Evolutionary conservation across 1,140 invertebrate species (phyloP), one percentile per base, ranked within the genome.

Genomic region (Temnothorax longispinosus): DNA sequence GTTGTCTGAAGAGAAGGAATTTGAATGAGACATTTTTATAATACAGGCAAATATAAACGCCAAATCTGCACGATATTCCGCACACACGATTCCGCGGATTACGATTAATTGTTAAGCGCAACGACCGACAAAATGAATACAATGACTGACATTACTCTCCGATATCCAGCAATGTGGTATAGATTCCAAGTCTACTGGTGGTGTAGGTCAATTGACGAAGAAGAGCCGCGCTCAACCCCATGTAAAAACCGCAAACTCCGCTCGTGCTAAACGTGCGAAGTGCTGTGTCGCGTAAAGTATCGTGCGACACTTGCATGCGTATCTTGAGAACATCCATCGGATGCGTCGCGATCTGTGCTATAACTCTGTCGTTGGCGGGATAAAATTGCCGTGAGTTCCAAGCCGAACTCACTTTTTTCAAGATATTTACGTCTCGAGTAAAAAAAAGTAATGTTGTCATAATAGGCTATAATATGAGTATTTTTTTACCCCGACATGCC

Each of bases 151-250:
- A 84, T 89, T 71, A 92, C 88, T 74, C 27, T 10, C 13, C 44
- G 0, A 87, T 32, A 21, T 97, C 97, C 88, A 97, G 96, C 10
- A 97, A 90, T 18, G 95, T 95, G 44, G 96, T 96, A 92, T 97
- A 97, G 54, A 97, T 95, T 18, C 97, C 97, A 56, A 97, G 93
- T 81, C 97, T 94, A 10, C 96, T 96, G 7, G 97, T 97, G 2
- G 97, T 97, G 89, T 97, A 97, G 13, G 96, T 96, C 5, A 97
- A 96, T 93, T 97, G 97, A 58, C 97, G 93, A 3, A 97, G 92
- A 2, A 97, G 91, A 58, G 96, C 97, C 27, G 97, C 97, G 11
- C 96, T 96, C 64, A 97, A 93, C 0, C 96, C 95, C 52, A 44
- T 71, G 89, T 97, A 97, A 50, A 97, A 93, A 15, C 96, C 96